Base-by-base conservation (phyloP, 2,888 invertebrate genomes). In the Spialia ferax region DNA sequence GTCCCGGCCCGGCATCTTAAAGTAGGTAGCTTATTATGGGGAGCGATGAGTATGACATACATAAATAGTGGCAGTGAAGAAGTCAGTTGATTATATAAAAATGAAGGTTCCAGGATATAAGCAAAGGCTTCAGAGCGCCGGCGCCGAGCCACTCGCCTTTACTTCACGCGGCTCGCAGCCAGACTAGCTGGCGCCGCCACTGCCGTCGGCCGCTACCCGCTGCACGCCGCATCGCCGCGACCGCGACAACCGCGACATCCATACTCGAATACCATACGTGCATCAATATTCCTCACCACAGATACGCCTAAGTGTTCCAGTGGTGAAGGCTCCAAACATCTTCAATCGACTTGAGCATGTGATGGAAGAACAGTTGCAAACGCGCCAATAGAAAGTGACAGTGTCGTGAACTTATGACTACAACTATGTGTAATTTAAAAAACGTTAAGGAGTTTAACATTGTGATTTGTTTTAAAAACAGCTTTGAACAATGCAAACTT, bases 31-130 rank as follows among this genome's bases (percentile, higher is more conserved):
- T 86, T 88, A 91, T 89, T 87, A 89, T n/a, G n/a, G 87, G 86
- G 86, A 88, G 86, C 86, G 85, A 54, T 26, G 87, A 88, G 86
- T 91, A 89, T 91, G 91, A 91, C 90, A 91, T 89, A 91, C 89
- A 92, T 92, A 91, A 91, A 91, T 91, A 91, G 91, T 90, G 87
- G 86, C 86, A 86, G 88, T 84, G 88, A 88, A 88, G 91, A 92
- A 93, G 92, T 91, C 91, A 92, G 89, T 92, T 86, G 90, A 92
- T 90, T 93, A 89, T 91, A 91, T 92, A 92, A 92, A 92, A 93
- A 89, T 91, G 89, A 22, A 87, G 89, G 85, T 82, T 88, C 85
- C 82, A 84, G 82, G 88, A 87, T 88, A 87, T 86, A 81, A 86
- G 78, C 79, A 81, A 75, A 72, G 76, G 78, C 79, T 73, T 83